These are phyloP conservation scores for Hyles euphorbiae DNA, from an alignment of 1,140 invertebrate genomes.

Conservation along the genomic window DNA sequence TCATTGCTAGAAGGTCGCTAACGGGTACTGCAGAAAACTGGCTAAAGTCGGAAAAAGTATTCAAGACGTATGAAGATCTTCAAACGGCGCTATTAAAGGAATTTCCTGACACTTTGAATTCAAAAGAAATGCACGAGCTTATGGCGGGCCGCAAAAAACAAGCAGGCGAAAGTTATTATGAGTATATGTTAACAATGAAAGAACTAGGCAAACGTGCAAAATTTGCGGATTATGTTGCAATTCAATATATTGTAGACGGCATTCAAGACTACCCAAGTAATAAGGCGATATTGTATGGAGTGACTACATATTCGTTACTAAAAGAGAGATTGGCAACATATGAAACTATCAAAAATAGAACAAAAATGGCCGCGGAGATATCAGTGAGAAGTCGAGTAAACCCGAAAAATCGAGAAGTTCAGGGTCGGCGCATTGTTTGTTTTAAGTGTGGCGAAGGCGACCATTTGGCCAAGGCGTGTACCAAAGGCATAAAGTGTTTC, in stretches of 20 bases:
- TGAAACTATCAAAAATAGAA: slow-evolving; percentile 6
- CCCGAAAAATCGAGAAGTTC: too few species aligned
- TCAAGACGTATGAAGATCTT: too few species aligned
- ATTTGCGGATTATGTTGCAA: slow-evolving; percentile 1
- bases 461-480: too few species aligned
- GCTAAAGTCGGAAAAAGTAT: too few species aligned
- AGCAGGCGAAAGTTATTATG: not conserved
- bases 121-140: slow-evolving; percentile 1
- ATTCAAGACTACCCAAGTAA: slow-evolving; percentile 19
- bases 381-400: not conserved
- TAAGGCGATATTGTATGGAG: slow-evolving; percentile 21
- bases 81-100: too few species aligned
- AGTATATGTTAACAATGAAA: slow-evolving; percentile 5
- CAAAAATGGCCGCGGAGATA: not conserved
- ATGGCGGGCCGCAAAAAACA: not conserved
- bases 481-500: too few species aligned
- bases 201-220: not conserved
- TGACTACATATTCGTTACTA: slow-evolving; percentile 12
- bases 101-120: not conserved
- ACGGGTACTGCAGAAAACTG: too few species aligned
- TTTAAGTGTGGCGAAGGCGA: too few species aligned
- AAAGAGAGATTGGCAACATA: slow-evolving; percentile 20
- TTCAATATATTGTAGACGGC: slow-evolving; percentile 17
- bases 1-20: too few species aligned
- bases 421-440: too few species aligned